Evolutionary conservation across 2,888 invertebrate genomes (phyloP).

Genomic region (Thelaira solivaga): DNA sequence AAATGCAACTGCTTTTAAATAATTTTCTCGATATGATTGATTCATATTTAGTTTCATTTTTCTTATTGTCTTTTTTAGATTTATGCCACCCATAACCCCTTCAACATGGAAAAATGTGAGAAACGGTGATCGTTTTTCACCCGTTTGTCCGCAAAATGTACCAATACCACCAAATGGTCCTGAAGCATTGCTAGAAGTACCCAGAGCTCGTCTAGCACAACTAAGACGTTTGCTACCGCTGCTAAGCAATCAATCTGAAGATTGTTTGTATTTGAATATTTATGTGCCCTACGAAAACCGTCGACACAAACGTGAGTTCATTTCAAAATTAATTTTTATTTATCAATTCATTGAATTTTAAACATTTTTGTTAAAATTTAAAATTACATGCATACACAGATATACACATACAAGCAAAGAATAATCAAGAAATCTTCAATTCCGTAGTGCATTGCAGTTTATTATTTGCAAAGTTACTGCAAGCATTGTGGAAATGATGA

Average conservation of each 20-base stretch:
- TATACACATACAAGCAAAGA: not conserved
- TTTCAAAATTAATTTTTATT: not conserved
- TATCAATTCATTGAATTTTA: not conserved
- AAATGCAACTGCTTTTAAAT: no score
- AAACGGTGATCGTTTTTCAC: conserved; percentile 87
- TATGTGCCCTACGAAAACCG: conserved; percentile 87
- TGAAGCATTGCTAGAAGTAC: conserved; percentile 83
- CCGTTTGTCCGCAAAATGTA: conserved; percentile 92
- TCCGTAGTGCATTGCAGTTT: conserved; percentile 98
- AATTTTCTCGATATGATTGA: no score
- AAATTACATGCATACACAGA: not conserved
- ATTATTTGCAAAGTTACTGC: conserved; percentile 83
- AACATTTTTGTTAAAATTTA: no score
- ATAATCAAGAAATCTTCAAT: conserved; percentile 82
- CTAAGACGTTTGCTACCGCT: conserved; percentile 89
- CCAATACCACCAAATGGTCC: conserved; percentile 80
- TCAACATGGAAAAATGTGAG: conserved; percentile 90
- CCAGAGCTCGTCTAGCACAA: conserved; percentile 89
- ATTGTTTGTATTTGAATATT: conserved; percentile 97
- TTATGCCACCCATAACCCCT: conserved; percentile 96
- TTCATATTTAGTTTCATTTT: not conserved
- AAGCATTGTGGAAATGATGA: conserved; percentile 96
- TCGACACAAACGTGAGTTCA: conserved; percentile 68
- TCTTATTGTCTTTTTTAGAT: conserved; percentile 78
- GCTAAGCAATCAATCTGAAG: conserved; percentile 95